These are phyloP conservation scores for Meriones psammophilus DNA, from an alignment of 2,797 vertebrate species.

Conservation along the genomic window DNA sequence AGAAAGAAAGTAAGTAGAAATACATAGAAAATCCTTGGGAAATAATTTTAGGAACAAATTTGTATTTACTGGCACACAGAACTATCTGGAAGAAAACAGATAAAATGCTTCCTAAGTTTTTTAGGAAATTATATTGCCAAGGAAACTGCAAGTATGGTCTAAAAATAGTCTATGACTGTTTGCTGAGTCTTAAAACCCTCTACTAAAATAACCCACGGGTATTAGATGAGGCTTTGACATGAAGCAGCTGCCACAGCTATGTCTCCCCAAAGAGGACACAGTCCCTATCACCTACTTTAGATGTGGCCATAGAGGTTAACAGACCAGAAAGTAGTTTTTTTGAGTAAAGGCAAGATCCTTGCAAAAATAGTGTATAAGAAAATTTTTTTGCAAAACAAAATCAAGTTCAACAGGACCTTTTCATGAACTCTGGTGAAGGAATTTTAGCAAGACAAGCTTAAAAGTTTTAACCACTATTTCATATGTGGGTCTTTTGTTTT, in stretches of 20 bases:
- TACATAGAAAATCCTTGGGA: conserved; percentile 38
- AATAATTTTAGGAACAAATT: conserved; percentile 62
- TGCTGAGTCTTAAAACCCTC: conserved; percentile 56
- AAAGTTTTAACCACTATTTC: background rate
- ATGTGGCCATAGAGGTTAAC: background rate
- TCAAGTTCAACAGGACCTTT: background rate
- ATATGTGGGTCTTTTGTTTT: background rate
- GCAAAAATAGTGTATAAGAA: background rate
- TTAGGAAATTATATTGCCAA: conserved; percentile 70
- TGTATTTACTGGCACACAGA: conserved; percentile 69
- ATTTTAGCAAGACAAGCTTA: background rate
- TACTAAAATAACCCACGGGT: conserved; percentile 55
- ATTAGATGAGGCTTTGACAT: conserved; percentile 32
- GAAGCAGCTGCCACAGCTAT: conserved; percentile 6
- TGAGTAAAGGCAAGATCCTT: background rate
- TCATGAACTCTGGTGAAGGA: background rate
- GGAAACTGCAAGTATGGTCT: conserved; percentile 51
- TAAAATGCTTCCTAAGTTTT: conserved; percentile 71
- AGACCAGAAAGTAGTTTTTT: background rate
- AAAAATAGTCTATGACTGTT: conserved; percentile 64
- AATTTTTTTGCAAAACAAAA: conserved; percentile 49
- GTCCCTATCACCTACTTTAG: background rate
- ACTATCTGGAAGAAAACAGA: conserved; percentile 69
- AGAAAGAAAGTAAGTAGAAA: background rate
- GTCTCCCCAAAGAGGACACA: conserved; percentile 37